These are phyloP conservation scores for Pseudoatta argentina DNA, from an alignment of 1,140 invertebrate genomes.

Conservation along the genomic window DNA sequence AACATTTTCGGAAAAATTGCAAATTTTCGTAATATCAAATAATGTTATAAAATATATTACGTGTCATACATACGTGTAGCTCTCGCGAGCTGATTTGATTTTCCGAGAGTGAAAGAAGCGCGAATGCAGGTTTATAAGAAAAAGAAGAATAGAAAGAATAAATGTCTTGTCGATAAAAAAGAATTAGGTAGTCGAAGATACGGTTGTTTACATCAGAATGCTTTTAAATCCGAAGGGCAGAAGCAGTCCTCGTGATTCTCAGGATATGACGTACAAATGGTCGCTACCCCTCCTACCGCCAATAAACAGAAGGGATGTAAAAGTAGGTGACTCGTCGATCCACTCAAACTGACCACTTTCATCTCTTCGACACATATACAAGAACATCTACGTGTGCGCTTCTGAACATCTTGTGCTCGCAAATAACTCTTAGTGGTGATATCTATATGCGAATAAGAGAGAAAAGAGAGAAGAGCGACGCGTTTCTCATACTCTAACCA, in stretches of 20 bases:
- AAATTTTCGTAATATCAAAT: not conserved
- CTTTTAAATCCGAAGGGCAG: conserved; percentile 78
- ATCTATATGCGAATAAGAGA: not conserved
- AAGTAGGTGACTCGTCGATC: conserved; percentile 81
- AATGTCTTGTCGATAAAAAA: conserved; percentile 62
- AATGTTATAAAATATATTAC: not conserved
- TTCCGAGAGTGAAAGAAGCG: not conserved
- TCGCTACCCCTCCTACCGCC: conserved; percentile 50
- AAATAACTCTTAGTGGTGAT: conserved; percentile 14
- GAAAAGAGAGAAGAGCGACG: not conserved
- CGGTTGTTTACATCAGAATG: conserved; percentile 79
- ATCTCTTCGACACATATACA: conserved; percentile 24
- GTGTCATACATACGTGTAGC: not conserved
- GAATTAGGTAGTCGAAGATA: conserved; percentile 74
- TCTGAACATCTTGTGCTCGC: not conserved
- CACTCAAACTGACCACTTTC: conserved; percentile 57
- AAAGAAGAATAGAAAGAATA: conserved; percentile 8
- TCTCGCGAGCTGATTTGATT: not conserved
- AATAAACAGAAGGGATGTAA: conserved; percentile 81
- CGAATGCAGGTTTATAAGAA: not conserved
- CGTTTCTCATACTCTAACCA: not conserved
- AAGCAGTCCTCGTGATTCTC: conserved; percentile 36
- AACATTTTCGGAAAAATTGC: conserved; percentile 5
- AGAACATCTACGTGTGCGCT: not conserved
- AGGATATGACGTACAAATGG: conserved; percentile 47